Evolutionary conservation across 2,888 invertebrate species (phyloP).

Genomic region (Hemithea aestivaria): DNA sequence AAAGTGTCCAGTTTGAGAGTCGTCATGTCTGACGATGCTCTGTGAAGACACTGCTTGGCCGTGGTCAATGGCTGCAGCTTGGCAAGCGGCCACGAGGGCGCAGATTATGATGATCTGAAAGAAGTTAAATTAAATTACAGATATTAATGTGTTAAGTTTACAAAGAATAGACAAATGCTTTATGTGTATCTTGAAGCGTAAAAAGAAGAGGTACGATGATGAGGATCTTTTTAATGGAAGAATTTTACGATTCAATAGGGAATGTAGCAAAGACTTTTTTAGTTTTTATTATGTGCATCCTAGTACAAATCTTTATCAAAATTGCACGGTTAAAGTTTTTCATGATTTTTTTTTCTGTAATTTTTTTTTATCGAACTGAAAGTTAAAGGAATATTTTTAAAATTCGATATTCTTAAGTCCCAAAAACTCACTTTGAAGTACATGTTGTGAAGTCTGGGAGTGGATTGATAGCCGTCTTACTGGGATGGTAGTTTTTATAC

Average conservation of each 20-base stretch:
- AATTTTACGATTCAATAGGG: no score
- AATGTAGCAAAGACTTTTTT: no score
- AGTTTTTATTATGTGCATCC: no score
- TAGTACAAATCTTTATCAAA: no score
- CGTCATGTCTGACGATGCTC: conserved; percentile 63
- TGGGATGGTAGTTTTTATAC: conserved; percentile 71
- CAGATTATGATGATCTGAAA: conserved; percentile 64
- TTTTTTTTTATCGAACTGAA: neutral
- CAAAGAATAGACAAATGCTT: no score
- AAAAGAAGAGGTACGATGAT: no score
- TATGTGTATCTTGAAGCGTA: no score
- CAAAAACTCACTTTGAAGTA: conserved; percentile 61
- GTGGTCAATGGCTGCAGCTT: conserved; percentile 63
- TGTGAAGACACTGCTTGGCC: conserved; percentile 65
- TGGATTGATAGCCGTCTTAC: conserved; percentile 59
- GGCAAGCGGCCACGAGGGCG: conserved; percentile 64
- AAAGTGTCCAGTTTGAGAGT: conserved; percentile 41
- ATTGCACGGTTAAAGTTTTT: no score
- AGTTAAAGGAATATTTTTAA: neutral
- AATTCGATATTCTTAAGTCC: neutral
- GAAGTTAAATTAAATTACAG: no score
- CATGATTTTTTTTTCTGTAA: neutral
- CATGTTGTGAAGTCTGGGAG: conserved; percentile 63
- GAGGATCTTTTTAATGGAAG: no score
- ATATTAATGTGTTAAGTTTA: no score